Evolutionary conservation across 1,140 invertebrate genomes (phyloP), one percentile per base, ranked within the genome.

Genomic region (Ceratina calcarata): DNA sequence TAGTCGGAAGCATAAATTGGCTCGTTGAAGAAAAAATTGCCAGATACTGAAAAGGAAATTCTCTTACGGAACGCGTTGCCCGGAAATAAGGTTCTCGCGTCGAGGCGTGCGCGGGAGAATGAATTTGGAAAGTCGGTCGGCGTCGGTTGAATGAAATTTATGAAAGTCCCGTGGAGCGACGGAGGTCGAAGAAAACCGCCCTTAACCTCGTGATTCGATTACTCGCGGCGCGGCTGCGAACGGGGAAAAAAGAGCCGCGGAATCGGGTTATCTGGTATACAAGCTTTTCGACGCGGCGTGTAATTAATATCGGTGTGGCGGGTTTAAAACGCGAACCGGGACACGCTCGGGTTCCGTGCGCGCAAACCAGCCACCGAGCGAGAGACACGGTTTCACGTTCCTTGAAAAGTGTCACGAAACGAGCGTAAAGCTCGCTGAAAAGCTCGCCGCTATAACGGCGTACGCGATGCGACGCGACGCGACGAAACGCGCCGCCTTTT

Each of bases 381-480:
- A 49, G 69, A 71, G 68, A 58, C 69, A 55, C 66, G 78, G 51
- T 89, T 88, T 89, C 88, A 89, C 87, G 89, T 89, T 82, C 71
- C 86, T 91, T 88, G 87, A 88, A 90, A 85, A 90, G 90, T 91
- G 90, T 91, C 90, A 89, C 89, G 87, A 87, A 90, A 89, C 85
- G 87, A 89, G 90, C 89, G 88, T 91, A 86, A 90, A 91, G 88
- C 89, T 89, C 86, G 90, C 80, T 90, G 90, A 91, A 91, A 91
- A 91, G 90, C 89, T 89, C 83, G 88, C 87, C 88, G 84, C 88
- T 89, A 91, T 91, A 92, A 87, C 82, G 80, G 53, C 77, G 80
- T 45, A 45, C 37, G 37, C 37, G 37, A 45, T 45, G 6, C 37
- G 37, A 10, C 37, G 62, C 74, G 84, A 24, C 0, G 53, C 12